Base-by-base conservation (phyloP, 2,113 vertebrate genomes). In the Aramus guarauna region DNA sequence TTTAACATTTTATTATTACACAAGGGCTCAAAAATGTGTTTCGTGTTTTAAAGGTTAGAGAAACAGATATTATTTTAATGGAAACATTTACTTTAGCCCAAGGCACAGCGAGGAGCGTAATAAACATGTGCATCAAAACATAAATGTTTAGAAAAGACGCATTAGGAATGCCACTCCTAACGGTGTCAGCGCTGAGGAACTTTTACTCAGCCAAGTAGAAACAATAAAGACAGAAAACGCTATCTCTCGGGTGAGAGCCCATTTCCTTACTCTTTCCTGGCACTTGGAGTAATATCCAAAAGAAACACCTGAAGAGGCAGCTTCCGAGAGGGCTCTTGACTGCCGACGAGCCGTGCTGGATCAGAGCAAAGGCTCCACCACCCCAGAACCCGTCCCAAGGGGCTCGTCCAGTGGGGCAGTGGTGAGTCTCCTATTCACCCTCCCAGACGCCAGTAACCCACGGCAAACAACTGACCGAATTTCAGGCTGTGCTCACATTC, bases 181-280 rank as follows among this genome's bases (percentile, higher is more conserved):
- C 2, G 2, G 8, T 6, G 34, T 9, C 45, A 4, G 47, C 1
- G 3, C 24, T 1, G 14, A 37, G 69, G 30, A 30, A 11, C 45
- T n/a, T 41, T 9, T 9, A 47, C 24, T 41, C 41, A 34, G 1
- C 34, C 9, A 18, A 41, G 34, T 4, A 39, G 26, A 14, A 56
- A 16, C 9, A 43, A 12, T 19, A 45, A 41, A 59, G 73, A 14
- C 8, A n/a, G 29, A 26, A 26, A 58, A 62, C 17, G 0, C 3
- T 6, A 15, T 6, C 19, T 1, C 39, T 24, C 0, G 1, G 39
- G n/a, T n/a, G 34, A 45, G 20, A 29, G 47, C 23, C 1, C 1
- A 6, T 34, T 55, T 47, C 63, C 79, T 59, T 4, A 4, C 15
- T 34, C 60, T 19, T 41, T 8, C 30, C 12, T 16, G 17, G 27